Conservation (phyloP, 2,797 vertebrate genomes). For the Gymnodraco acuticeps region DNA sequence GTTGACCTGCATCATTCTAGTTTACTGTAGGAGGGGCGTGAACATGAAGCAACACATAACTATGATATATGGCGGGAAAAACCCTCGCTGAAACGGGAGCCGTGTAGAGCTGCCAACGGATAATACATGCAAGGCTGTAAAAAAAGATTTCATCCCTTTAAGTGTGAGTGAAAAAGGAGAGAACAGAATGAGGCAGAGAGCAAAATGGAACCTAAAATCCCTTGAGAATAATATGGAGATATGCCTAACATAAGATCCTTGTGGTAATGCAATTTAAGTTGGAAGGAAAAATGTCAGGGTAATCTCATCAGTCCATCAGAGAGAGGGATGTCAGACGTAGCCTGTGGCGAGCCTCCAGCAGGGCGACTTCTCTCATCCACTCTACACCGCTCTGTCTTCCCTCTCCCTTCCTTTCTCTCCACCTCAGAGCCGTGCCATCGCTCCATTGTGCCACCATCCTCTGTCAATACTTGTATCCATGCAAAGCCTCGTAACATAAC, state of each 20-base stretch:
- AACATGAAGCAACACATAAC: constrained; percentile 2
- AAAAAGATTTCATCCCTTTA: constrained; percentile 72
- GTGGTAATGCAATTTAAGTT: constrained; percentile 85
- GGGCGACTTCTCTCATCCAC: constrained; percentile 77
- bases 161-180: constrained; percentile 54
- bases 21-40: constrained; percentile 30
- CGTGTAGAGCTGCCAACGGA: constrained; percentile 46
- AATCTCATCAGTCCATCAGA: constrained; percentile 89
- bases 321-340: constrained; percentile 87
- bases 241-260: constrained; percentile 82
- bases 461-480: constrained; percentile 34
- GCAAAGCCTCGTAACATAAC: constrained; percentile 24
- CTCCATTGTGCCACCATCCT: constrained; percentile 45
- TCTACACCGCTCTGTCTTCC: constrained; percentile 72
- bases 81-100: constrained; percentile 59
- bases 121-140: constrained; percentile 70
- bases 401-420: constrained; percentile 55
- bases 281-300: constrained; percentile 83
- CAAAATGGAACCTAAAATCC: constrained; percentile 77
- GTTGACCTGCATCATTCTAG: constrained; percentile 57
- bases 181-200: constrained; percentile 64
- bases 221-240: constrained; percentile 80
- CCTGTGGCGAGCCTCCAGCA: constrained; percentile 85
- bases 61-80: constrained; percentile 43
- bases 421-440: constrained; percentile 53